A percentile compares a stretch with the other conserved stretches of the same genome.
Evolutionary conservation across 2,113 vertebrate genomes (phyloP).

Genomic region (Pedionomus torquatus): DNA sequence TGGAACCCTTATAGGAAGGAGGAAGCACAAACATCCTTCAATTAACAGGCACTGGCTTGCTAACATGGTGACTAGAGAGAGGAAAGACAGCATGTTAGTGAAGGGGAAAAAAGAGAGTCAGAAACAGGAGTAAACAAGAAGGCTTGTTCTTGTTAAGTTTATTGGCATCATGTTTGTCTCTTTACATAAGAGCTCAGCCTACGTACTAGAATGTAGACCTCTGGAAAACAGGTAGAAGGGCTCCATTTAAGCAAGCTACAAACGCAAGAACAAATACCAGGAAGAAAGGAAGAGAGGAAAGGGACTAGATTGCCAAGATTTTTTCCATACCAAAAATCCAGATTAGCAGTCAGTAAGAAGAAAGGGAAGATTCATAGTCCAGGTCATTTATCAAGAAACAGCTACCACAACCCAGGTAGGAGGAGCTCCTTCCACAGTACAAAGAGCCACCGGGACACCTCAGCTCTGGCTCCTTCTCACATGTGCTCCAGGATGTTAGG

Average conservation of each 20-base stretch:
- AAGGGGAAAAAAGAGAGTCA: slow-evolving; percentile 28
- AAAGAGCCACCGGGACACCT: slow-evolving; percentile 35
- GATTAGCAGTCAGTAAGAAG: slow-evolving; percentile 58
- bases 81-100: not conserved
- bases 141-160: slow-evolving; percentile 82
- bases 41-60: not conserved
- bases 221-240: slow-evolving; percentile 68
- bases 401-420: slow-evolving; percentile 58
- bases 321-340: slow-evolving; percentile 72
- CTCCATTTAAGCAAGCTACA: slow-evolving; percentile 80
- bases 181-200: slow-evolving; percentile 84
- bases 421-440: slow-evolving; percentile 70
- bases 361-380: slow-evolving; percentile 55
- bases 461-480: slow-evolving; percentile 60
- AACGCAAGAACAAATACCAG: slow-evolving; percentile 74
- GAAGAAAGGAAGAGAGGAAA: slow-evolving; percentile 67
- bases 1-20: not conserved
- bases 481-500: slow-evolving; percentile 40
- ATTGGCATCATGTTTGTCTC: slow-evolving; percentile 84
- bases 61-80: not conserved
- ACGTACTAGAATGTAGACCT: slow-evolving; percentile 77
- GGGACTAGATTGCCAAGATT: slow-evolving; percentile 64
- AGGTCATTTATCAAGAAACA: slow-evolving; percentile 45
- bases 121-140: slow-evolving; percentile 62
- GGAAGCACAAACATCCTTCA: not conserved